Evolutionary conservation across 2,797 vertebrate genomes (phyloP), one percentile per base, ranked within the genome.

Genomic region (Hyperoplus lanceolatus): DNA sequence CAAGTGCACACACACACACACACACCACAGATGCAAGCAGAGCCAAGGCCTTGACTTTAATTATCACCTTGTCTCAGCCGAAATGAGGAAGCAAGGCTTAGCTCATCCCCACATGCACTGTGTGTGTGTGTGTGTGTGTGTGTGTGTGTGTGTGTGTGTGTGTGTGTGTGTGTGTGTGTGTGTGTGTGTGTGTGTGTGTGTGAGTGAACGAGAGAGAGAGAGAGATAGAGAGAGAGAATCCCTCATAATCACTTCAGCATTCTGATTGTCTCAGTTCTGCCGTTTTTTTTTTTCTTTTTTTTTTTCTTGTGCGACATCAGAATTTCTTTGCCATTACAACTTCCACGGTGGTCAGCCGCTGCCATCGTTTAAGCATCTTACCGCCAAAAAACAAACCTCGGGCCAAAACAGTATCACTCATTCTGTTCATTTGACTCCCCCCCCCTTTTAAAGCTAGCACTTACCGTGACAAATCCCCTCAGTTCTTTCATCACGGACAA

Each of bases 21-120:
- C 15, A 81, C 69, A 75, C 62, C 66, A 75, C 78, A 91, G 80
- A 90, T 85, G 87, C 69, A 72, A 67, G 78, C 70, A 59, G 88
- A 95, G 89, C 92, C 93, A 95, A 93, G 95, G 93, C 93, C 92
- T 96, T 92, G 95, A 96, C 94, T 96, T 96, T 97, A 97, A 97
- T 97, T 97, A 97, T 97, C 96, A 97, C 96, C 96, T 96, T 97
- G 94, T 96, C 96, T 96, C 90, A 91, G 94, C 91, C 92, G 91
- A 96, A 96, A 96, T 96, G 95, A 97, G 95, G 92, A 95, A 96
- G 95, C 89, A 83, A 90, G 81, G 72, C 74, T 65, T 8, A 94
- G 94, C 95, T 95, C 93, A 96, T 97, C 95, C 95, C 88, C 94
- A 94, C 95, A 93, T 93, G 75, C 73, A 70, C 29, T 56, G 50